Evolutionary conservation across 2,113 vertebrate species (phyloP), one percentile per base, ranked within the genome.

Genomic region (Phylloscopus trochiloides): DNA sequence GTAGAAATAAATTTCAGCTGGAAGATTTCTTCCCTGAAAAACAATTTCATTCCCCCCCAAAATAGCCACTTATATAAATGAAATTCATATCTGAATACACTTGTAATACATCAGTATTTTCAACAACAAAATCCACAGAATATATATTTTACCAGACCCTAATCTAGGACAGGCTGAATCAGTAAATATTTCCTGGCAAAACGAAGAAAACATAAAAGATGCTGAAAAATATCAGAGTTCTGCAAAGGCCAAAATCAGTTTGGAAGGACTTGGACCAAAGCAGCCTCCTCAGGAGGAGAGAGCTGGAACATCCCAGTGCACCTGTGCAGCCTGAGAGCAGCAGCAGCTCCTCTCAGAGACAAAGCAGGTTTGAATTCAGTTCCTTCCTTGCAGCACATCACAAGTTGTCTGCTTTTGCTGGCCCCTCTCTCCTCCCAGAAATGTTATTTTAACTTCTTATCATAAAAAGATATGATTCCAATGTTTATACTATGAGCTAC

Each of bases 381-480:
- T 52, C 36, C 54, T 24, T 21, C 17, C 54, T 67, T n/a, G 25
- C 34, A 77, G 57, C 34, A 22, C 63, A 88, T 11, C 59, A 4
- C 78, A 5, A 65, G 50, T 43, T 20, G 5, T 21, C 90, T 55
- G 7, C 15, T 57, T 85, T 17, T 17, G 22, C 63, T 43, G 10
- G 9, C 54, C 84, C 52, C 58, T 71, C 65, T 43, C 76, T 45
- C 75, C 66, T 92, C 67, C 89, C 81, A 31, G 88, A 90, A 72
- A 80, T 8, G 63, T 82, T 66, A 59, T 86, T 92, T 95, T 94
- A 95, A 90, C 88, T 90, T 75, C 90, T 91, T 48, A 0, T 91
- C 97, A 97, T 96, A 95, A 98, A 98, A 97, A n/a, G 58, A 95
- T 94, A 97, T 22, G 79, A 95, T 88, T 86, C 92, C 63, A 59